Percentiles rank a stretch among this genome's conserved stretches.
Conservation (phyloP, 2,888 invertebrate species). For the Serrognathus titanus region DNA sequence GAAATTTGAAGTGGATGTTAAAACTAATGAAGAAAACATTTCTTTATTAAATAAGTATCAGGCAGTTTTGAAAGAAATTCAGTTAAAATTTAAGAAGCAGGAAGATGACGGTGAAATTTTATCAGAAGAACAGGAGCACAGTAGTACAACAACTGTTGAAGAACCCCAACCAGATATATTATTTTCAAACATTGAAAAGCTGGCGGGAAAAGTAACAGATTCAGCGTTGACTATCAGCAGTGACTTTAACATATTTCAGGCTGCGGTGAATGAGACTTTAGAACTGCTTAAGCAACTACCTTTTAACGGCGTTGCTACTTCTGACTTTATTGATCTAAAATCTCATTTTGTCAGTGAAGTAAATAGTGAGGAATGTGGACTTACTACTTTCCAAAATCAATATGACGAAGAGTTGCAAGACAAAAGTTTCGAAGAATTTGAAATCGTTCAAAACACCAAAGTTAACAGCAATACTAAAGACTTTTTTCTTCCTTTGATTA, state of each 20-base stretch:
- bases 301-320: background rate
- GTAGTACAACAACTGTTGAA: no score
- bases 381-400: constrained; percentile 21
- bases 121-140: no score
- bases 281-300: constrained; percentile 16
- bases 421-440: no score
- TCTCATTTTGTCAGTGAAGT: no score
- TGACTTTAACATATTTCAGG: constrained; percentile 17
- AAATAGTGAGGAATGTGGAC: constrained; percentile 21
- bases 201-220: constrained; percentile 21
- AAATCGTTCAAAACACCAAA: no score
- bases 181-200: constrained; percentile 7
- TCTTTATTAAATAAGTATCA: background rate
- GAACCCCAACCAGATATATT: background rate
- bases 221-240: constrained; percentile 12
- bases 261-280: constrained; percentile 18
- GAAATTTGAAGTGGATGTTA: background rate
- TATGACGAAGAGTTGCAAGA: background rate
- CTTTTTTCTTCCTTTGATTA: no score
- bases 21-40: background rate
- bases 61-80: background rate
- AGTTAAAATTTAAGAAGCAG: no score
- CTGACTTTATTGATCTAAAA: no score
- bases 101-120: no score
- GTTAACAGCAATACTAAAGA: no score